Evolutionary conservation across 2,888 invertebrate species (phyloP), one percentile per base, ranked within the genome.

Genomic region (Diarsia dahlii): DNA sequence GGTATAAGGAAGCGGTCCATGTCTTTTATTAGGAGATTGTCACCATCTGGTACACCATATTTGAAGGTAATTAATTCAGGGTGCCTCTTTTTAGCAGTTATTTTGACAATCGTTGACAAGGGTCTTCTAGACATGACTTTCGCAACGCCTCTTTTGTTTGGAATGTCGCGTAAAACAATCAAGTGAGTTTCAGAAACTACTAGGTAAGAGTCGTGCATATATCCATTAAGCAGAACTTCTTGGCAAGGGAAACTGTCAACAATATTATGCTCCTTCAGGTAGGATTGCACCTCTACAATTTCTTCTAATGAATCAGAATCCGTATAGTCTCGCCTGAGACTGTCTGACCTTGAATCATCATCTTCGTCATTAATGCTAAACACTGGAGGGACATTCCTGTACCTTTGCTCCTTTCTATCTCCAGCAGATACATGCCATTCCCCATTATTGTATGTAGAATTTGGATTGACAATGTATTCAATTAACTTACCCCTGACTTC

Each of bases 11-110:
- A 99, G 85, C 98, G 97, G 95, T 99, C 99, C 98, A 99, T 98
- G 93, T 99, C 99, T 89, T 96, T 98, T 78, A 99, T 98, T 78
- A 98, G 97, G 56, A 98, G 96, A 63, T 97, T 97, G 89, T 98
- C 98, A 67, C 98, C 98, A 91, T 98, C 98, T 3, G 98, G 98
- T 75, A 98, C 97, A 8, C 99, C 99, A 93, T 99, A 99, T 93
- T 99, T 99, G 94, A 99, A 99, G 1, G 99, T 99, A 82, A 99
- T 99, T 88, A 99, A 96, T 95, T 99, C 99, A 0, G 99, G 99
- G 93, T 99, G 98, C 75, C 98, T 97, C 93, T 99, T 99, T 93
- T 99, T 99, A 18, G 99, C 99, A 1, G 99, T 99, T 81, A 99
- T 99, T 96, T 99, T 99, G 13, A 99, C 99, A 88, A 99, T 99